A percentile compares a stretch with the other conserved stretches of the same genome.
Conservation (phyloP, 2,888 invertebrate species). For the Parnassius glacialis region DNA sequence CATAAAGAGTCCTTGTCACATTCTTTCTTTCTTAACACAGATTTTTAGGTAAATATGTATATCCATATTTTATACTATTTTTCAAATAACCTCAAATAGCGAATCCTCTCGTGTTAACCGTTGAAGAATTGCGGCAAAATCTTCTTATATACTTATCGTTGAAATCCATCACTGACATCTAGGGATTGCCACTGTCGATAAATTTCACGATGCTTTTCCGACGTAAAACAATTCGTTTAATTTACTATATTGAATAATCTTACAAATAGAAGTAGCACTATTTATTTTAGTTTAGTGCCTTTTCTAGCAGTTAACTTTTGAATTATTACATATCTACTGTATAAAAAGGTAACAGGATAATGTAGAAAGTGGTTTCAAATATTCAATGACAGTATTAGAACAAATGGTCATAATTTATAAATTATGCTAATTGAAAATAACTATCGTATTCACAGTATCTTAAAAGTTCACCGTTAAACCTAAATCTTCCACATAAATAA, state of each 20-base stretch:
- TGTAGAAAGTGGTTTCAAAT: too few relatives aligned
- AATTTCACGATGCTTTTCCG: slow-evolving; percentile 11
- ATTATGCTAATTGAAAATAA: not conserved
- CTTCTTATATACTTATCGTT: slow-evolving; percentile 36
- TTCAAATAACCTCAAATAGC: slow-evolving; percentile 19
- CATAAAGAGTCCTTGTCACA: too few relatives aligned
- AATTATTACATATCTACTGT: too few relatives aligned
- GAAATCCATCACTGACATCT: slow-evolving; percentile 33
- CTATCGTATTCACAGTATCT: too few relatives aligned
- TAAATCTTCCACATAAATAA: too few relatives aligned
- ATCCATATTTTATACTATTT: slow-evolving; percentile 10
- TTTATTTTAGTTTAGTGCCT: too few relatives aligned
- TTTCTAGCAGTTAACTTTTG: too few relatives aligned
- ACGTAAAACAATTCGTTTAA: slow-evolving; percentile 1
- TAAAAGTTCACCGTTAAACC: too few relatives aligned
- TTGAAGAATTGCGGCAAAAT: slow-evolving; percentile 43
- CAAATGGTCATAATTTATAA: not conserved
- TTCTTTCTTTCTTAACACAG: too few relatives aligned
- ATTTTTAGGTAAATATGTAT: not conserved
- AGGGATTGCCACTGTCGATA: slow-evolving; percentile 20
- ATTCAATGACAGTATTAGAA: not conserved
- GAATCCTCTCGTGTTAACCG: slow-evolving; percentile 31
- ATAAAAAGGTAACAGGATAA: too few relatives aligned
- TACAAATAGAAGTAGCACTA: too few relatives aligned
- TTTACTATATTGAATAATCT: too few relatives aligned